Evolutionary conservation across 1,140 invertebrate species (phyloP), one percentile per base, ranked within the genome.

Genomic region (Macrobrachium rosenbergii): DNA sequence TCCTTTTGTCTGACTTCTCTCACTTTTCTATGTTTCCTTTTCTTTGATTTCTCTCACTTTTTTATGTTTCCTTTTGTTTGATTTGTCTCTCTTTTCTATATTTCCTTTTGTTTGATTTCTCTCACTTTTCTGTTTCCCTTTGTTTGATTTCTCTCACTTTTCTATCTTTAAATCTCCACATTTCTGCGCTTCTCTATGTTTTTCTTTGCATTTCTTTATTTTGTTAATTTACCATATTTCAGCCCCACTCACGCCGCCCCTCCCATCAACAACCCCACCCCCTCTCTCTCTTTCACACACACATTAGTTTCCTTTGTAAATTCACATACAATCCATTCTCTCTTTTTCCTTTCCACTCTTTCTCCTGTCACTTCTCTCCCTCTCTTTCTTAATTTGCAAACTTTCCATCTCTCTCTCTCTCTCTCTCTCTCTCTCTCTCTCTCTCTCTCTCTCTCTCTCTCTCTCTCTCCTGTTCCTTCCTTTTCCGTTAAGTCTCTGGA

Each of bases 131-230:
- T 73, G 11, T 72, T n/a, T 72, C 14, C 17, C 17, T 73, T 73
- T 16, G 14, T 43, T 73, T n/a, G 14, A 12, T 21, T 12, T 72
- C 69, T 73, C 69, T 23, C 69, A 16, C 21, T 23, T 73, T 12
- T 73, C 69, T 73, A 23, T 73, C 19, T 73, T 43, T 73, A 21
- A 28, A 21, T 72, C 67, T 72, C 67, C 43, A 23, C 43, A 23
- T 73, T 43, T 73, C 69, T 73, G 12, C 43, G 23, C 21, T 43
- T 73, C 69, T 73, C 69, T 73, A 14, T 73, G 12, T 73, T 16
- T 73, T 43, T 37, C 3, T 37, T 37, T 37, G n/a, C 3, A 37
- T 37, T 37, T 37, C 28, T 37, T 37, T 73, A 37, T 73, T 23
- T n/a, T 16, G 12, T 73, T 37, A 23, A 73, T 37, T 73, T 6